Evolutionary conservation across 2,888 invertebrate species (phyloP), one percentile per base, ranked within the genome.

Genomic region (Thereva unica): DNA sequence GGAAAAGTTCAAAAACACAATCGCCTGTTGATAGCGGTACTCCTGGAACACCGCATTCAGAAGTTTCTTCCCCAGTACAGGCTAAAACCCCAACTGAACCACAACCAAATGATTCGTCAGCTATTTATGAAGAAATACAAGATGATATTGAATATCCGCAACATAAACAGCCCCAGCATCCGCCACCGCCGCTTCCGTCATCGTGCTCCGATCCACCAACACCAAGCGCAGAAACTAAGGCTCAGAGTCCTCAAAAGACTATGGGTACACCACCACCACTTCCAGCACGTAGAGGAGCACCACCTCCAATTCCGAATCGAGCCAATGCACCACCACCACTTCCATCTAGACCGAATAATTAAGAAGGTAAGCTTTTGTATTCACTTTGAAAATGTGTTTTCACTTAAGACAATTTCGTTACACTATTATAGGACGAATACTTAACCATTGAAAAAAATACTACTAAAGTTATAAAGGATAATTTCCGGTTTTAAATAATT

Each of bases 181-280:
- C 87, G 8, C 87, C 87, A 38, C 86, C 86, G 49, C 87, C 86
- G 50, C 71, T 72, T 4, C 38, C 55, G 23, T 67, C 71, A 52
- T 45, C 44, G 5, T 10, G 12, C 5, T n/a, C n/a, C 3, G 55
- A 59, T 4, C 7, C 76, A 74, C 1, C 84, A 85, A 47, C 23
- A n/a, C 1, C 53, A 53, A 9, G 53, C 35, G 8, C 50, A 41
- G 63, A 41, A 23, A 53, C 4, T 41, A 37, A 23, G 37, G 38
- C 69, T 7, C 67, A 70, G 9, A 50, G 67, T 47, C 70, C 71
- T 6, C 67, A 69, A 70, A 83, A 80, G 72, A 82, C 85, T 0
- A 84, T 84, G 45, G 83, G 85, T 5, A 83, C 85, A 12, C 83
- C 86, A 23, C 87, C 88, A 2, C 86, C 87, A 5, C 76, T 87